Conservation (phyloP, 2,797 vertebrate genomes). For the Orestias chungarensis region DNA sequence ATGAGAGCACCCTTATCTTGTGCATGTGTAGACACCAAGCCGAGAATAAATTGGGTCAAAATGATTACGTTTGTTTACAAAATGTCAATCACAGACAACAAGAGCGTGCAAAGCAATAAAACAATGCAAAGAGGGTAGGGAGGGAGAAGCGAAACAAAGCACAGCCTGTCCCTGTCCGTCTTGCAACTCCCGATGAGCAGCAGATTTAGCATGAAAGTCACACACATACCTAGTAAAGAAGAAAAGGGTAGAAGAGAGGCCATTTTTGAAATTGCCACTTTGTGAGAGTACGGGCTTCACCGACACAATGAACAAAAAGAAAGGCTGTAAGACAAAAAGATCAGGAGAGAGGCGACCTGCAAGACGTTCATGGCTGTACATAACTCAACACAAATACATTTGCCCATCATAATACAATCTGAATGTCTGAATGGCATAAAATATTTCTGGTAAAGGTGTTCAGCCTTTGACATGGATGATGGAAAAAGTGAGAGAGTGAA, state of each 20-base stretch:
- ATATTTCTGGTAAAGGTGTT: slow-evolving; percentile 38
- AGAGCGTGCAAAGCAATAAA: slow-evolving; percentile 15
- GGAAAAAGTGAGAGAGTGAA: slow-evolving; percentile 44
- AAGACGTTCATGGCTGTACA: background rate
- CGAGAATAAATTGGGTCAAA: slow-evolving; percentile 11
- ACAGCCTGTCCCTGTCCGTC: slow-evolving; percentile 37
- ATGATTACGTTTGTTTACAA: slow-evolving; percentile 48
- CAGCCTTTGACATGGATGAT: slow-evolving; percentile 27
- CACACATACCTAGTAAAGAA: slow-evolving; percentile 29
- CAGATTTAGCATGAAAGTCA: slow-evolving; percentile 57
- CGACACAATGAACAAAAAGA: slow-evolving; percentile 41
- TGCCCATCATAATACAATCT: background rate
- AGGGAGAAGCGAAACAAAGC: slow-evolving; percentile 10
- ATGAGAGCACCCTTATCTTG: background rate
- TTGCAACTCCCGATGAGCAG: slow-evolving; percentile 40
- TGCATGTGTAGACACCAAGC: background rate
- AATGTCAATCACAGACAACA: slow-evolving; percentile 45
- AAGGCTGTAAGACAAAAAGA: slow-evolving; percentile 36
- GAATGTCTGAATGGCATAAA: slow-evolving; percentile 42
- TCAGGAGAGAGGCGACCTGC: background rate
- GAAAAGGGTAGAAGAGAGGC: slow-evolving; percentile 39
- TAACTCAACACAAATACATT: background rate
- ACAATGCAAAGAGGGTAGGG: slow-evolving; percentile 22
- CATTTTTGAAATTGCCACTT: slow-evolving; percentile 53
- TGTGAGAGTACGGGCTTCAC: slow-evolving; percentile 42